Evolutionary conservation across 2,888 invertebrate genomes (phyloP), one percentile per base, ranked within the genome.

Genomic region (Geotrupes spiniger): DNA sequence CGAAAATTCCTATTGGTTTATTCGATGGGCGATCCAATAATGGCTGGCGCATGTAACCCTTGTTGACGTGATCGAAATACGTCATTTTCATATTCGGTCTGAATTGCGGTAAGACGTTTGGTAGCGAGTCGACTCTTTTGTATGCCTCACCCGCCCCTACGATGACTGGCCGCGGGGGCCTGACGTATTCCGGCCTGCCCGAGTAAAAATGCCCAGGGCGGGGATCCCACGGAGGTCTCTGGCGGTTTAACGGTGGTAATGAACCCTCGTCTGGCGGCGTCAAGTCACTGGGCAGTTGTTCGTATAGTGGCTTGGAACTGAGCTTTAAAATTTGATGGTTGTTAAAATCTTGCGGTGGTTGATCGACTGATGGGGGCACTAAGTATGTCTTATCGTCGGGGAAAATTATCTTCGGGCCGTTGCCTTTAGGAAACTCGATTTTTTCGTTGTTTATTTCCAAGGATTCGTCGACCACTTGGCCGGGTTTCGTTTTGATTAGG

Each of bases 101-200:
- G 58, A 86, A 86, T 60, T 86, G 85, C 0, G 86, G 86, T 15
- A 86, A 65, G 59, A 86, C 85, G 60, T 86, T 86, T 1, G 85
- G 85, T 33, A 83, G 63, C 45, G 62, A 68, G 54, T 71, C 72
- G 15, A 72, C 69, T 17, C 72, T 59, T 58, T 74, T 73, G 52
- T 67, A 73, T 2, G 70, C 65, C n/a, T 70, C 60, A 36, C 67
- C 65, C 21, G 64, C 64, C 41, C 57, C 54, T 28, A 63, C 63
- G 21, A 21, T 21, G 45, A 65, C 67, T 11, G 63, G 66, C 21
- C 72, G 58, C 27, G 72, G 72, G 3, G 74, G 74, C 11, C 72
- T 54, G 1, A 65, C 68, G 51, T 73, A 73, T 59, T 74, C 73
- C 0, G 72, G 71, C 54, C 72, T 66, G 2, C 73, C 74, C 36